Percentiles rank a stretch among this genome's conserved stretches.
Conservation (phyloP, 2,113 vertebrate species). For the Epinephelus lanceolatus region DNA sequence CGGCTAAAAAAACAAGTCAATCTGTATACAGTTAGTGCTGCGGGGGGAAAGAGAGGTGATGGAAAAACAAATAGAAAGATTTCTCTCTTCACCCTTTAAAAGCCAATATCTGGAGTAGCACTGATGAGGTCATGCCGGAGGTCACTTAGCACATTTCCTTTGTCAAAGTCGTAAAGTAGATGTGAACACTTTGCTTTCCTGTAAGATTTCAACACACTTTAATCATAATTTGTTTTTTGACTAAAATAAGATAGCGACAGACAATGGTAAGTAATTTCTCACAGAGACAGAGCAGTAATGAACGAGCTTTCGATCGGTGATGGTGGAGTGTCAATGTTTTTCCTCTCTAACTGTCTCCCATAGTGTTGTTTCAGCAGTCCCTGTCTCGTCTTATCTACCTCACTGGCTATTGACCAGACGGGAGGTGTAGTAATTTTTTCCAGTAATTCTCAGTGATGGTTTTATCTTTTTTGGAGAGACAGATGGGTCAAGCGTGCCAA, state of each 20-base stretch:
- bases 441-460: slow-evolving; percentile 8
- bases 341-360: slow-evolving; percentile 44
- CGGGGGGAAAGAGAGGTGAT: background rate
- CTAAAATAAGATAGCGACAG: background rate
- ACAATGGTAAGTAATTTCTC: slow-evolving; percentile 33
- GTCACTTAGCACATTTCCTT: slow-evolving; percentile 43
- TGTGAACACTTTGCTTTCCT: background rate
- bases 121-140: slow-evolving; percentile 36
- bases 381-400: slow-evolving; percentile 59
- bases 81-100: slow-evolving; percentile 14
- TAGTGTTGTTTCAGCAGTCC: slow-evolving; percentile 62
- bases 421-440: slow-evolving; percentile 43
- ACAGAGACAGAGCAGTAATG: slow-evolving; percentile 35
- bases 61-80: slow-evolving; percentile 34
- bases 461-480: slow-evolving; percentile 10
- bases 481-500: background rate
- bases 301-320: slow-evolving; percentile 17
- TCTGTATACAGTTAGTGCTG: background rate
- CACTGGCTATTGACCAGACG: slow-evolving; percentile 38
- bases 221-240: slow-evolving; percentile 2
- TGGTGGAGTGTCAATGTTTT: slow-evolving; percentile 36
- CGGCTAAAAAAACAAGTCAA: slow-evolving; percentile 41
- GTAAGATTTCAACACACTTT: background rate
- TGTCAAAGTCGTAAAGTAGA: slow-evolving; percentile 10
- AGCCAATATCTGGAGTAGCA: slow-evolving; percentile 20